These are phyloP conservation scores for Brachionus calyciflorus DNA, from an alignment of 1,140 invertebrate species.

Conservation along the genomic window DNA sequence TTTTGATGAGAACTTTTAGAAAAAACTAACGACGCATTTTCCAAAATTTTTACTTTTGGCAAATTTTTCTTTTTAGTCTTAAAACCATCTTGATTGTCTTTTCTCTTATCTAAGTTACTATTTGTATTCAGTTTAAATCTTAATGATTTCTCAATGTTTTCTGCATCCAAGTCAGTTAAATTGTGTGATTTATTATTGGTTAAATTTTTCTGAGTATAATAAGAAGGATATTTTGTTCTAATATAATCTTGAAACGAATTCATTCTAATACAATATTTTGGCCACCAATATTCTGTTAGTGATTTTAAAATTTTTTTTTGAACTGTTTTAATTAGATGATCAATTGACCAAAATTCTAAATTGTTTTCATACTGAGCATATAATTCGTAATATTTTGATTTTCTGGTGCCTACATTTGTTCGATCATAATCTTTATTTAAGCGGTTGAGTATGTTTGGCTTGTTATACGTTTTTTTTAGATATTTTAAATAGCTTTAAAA, in stretches of 20 bases:
- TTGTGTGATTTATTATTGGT: slow-evolving; percentile 8
- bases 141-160: slow-evolving; percentile 38
- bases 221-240: slow-evolving; percentile 31
- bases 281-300: slow-evolving; percentile 37
- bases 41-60: slow-evolving; percentile 20
- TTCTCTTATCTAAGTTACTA: not conserved
- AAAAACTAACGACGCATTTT: not conserved
- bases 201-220: not conserved
- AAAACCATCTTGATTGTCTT: not conserved
- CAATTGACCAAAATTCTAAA: slow-evolving; percentile 27
- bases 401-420: not conserved
- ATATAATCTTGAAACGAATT: slow-evolving; percentile 16
- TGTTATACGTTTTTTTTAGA: slow-evolving; percentile 21
- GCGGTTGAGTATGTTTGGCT: not conserved
- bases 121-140: slow-evolving; percentile 2
- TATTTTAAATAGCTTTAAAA: slow-evolving; percentile 32
- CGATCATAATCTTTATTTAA: slow-evolving; percentile 12
- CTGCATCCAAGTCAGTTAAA: slow-evolving; percentile 22
- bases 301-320: slow-evolving; percentile 30
- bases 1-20: slow-evolving; percentile 19
- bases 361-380: slow-evolving; percentile 39
- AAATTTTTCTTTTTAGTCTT: slow-evolving; percentile 23
- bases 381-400: slow-evolving; percentile 31
- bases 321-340: not conserved
- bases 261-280: slow-evolving; percentile 41